Conservation (phyloP, 2,113 vertebrate species). For the Nycticorax nycticorax region DNA sequence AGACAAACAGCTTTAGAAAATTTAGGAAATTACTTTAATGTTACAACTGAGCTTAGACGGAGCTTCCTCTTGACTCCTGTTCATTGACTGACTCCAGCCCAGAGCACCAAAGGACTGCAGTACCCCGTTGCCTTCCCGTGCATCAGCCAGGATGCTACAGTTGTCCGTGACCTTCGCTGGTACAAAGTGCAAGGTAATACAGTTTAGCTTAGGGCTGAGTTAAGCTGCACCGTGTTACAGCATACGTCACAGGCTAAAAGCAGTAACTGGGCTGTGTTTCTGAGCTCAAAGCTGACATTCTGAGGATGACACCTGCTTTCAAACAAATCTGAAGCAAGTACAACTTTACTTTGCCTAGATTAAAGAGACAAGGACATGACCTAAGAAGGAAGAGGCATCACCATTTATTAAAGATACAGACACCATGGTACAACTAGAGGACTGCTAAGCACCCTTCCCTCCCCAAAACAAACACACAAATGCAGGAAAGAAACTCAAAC, state of each 20-base stretch:
- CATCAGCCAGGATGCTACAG: neutral
- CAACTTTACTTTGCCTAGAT: neutral
- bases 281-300: neutral
- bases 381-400: rapidly evolving
- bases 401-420: neutral
- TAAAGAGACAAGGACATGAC: neutral
- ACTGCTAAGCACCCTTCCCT: neutral
- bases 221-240: neutral
- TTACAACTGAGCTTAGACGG: neutral
- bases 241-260: neutral
- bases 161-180: neutral
- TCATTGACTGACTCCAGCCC: neutral
- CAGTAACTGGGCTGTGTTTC: neutral
- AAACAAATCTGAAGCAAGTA: neutral
- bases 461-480: neutral
- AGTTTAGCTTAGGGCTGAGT: neutral
- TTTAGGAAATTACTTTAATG: neutral
- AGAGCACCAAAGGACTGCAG: neutral
- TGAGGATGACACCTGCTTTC: neutral
- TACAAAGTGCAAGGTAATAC: neutral
- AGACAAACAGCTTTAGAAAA: neutral
- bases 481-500: neutral
- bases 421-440: neutral
- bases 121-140: neutral
- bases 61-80: neutral